Evolutionary conservation across 2,888 invertebrate genomes (phyloP).

Genomic region (Malthinus seriepunctatus): DNA sequence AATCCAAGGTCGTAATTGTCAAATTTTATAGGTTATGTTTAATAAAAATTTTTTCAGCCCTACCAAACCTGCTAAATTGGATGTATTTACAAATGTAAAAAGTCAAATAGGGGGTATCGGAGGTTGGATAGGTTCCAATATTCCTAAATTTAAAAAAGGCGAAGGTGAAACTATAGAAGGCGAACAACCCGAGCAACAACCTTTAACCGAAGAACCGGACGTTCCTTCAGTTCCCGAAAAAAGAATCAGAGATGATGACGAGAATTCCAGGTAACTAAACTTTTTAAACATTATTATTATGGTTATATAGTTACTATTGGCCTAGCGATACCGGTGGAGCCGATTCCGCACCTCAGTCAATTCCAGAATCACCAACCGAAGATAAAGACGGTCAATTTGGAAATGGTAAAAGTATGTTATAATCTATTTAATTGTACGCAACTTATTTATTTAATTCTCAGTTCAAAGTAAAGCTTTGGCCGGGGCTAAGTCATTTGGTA

Average conservation of each 20-base stretch:
- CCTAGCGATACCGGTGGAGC: slow-evolving; percentile 88
- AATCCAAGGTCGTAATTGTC: slow-evolving; percentile 35
- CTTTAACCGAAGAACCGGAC: slow-evolving; percentile 53
- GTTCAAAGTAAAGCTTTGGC: slow-evolving; percentile 89
- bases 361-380: slow-evolving; percentile 78
- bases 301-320: slow-evolving; percentile 13
- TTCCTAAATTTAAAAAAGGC: slow-evolving; percentile 75
- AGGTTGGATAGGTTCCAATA: slow-evolving; percentile 71
- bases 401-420: slow-evolving; percentile 60
- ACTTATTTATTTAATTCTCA: slow-evolving; percentile 52
- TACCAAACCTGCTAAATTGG: slow-evolving; percentile 73
- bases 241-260: slow-evolving; percentile 71
- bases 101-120: slow-evolving; percentile 86
- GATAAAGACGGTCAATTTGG: slow-evolving; percentile 81
- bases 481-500: slow-evolving; percentile 88
- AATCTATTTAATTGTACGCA: slow-evolving; percentile 27
- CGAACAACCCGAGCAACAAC: slow-evolving; percentile 31
- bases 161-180: slow-evolving; percentile 52
- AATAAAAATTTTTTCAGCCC: slow-evolving; percentile 58
- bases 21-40: slow-evolving; percentile 33
- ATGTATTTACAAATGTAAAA: slow-evolving; percentile 86
- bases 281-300: slow-evolving; percentile 40
- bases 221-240: slow-evolving; percentile 51
- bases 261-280: slow-evolving; percentile 75
- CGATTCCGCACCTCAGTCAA: slow-evolving; percentile 82